These are phyloP conservation scores for Brenthis ino DNA, from an alignment of 2,888 invertebrate genomes.

Conservation along the genomic window DNA sequence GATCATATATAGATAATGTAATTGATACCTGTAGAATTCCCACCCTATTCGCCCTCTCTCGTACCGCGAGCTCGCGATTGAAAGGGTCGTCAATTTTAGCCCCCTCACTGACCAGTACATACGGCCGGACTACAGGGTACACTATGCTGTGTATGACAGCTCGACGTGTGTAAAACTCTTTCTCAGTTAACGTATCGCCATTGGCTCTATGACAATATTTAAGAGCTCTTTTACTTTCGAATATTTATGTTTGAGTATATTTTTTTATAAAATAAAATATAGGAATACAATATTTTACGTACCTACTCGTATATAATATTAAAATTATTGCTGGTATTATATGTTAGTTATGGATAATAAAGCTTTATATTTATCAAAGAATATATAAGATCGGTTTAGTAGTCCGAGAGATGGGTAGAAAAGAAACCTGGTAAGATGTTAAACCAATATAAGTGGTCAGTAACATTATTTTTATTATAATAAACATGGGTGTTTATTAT, in stretches of 20 bases:
- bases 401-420: too few relatives aligned
- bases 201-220: constrained; percentile 62
- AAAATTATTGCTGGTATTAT: too few relatives aligned
- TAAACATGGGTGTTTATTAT: too few relatives aligned
- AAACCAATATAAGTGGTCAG: too few relatives aligned
- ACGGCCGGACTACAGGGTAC: constrained; percentile 83
- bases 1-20: background rate
- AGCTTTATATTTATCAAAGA: too few relatives aligned
- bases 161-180: constrained; percentile 83
- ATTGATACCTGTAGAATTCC: constrained; percentile 85
- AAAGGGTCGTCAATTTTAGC: constrained; percentile 82
- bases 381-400: too few relatives aligned
- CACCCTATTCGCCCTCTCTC: constrained; percentile 88
- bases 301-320: too few relatives aligned
- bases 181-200: constrained; percentile 84
- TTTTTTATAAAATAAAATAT: background rate
- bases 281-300: too few relatives aligned
- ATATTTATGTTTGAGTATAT: background rate
- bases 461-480: too few relatives aligned
- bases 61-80: constrained; percentile 85
- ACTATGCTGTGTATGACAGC: constrained; percentile 82
- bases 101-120: constrained; percentile 83
- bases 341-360: too few relatives aligned
- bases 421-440: too few relatives aligned
- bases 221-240: background rate